Evolutionary conservation across 2,888 invertebrate species (phyloP).

Genomic region (Lithophane leautieri): DNA sequence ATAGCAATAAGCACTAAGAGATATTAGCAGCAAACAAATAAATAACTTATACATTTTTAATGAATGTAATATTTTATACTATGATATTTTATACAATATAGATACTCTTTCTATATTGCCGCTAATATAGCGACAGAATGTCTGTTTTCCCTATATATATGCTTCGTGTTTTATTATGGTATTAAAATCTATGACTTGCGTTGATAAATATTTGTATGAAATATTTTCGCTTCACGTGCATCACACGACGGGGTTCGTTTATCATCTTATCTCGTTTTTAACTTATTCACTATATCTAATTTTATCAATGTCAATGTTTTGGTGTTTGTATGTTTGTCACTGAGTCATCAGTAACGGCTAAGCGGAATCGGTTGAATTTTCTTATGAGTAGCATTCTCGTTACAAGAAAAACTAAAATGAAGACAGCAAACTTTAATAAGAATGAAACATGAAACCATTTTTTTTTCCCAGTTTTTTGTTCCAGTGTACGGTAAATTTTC

Average conservation of each 20-base stretch:
- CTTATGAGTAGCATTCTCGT: neutral
- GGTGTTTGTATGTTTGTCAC: constrained; percentile 5
- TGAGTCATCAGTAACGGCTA: too few species aligned
- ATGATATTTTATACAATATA: constrained; percentile 3
- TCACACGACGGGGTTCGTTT: constrained; percentile 6
- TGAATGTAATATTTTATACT: neutral
- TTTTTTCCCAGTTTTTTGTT: neutral
- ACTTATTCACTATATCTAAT: neutral
- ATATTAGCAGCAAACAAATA: constrained; percentile 38
- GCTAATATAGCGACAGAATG: constrained; percentile 21
- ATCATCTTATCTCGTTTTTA: constrained; percentile 19
- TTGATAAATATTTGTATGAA: constrained; percentile 11
- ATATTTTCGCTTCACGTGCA: constrained; percentile 22
- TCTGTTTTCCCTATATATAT: constrained; percentile 24
- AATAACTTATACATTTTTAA: constrained; percentile 31
- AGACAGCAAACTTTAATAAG: neutral
- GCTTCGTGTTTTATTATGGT: constrained; percentile 21
- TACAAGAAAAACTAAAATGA: neutral
- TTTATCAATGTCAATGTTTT: neutral
- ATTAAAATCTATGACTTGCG: constrained; percentile 13
- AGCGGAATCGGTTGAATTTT: too few species aligned
- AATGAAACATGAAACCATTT: neutral
- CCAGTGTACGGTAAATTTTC: neutral
- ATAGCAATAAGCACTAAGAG: constrained; percentile 11
- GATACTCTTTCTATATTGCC: too few species aligned